Percentiles rank a stretch among this genome's conserved stretches.
phyloP scores from a whole-genome alignment of 1,140 invertebrate genomes.

The Chymomyza costata region DNA sequence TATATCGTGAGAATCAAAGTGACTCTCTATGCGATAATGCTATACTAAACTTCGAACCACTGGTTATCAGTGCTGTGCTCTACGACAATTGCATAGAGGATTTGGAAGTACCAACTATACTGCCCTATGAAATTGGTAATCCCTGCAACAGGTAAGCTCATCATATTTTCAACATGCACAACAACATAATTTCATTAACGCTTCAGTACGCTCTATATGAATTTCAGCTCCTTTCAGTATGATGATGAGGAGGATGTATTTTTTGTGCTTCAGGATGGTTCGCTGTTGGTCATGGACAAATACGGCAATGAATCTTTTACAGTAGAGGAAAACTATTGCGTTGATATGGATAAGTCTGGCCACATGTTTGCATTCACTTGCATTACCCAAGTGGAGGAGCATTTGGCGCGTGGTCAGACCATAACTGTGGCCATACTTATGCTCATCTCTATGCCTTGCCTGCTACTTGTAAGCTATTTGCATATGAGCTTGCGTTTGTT shows the following conservation, averaged over 20 bases:
- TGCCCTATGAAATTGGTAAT: slow-evolving; percentile 62
- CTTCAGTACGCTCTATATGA: slow-evolving; percentile 8
- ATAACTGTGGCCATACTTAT: slow-evolving; percentile 60
- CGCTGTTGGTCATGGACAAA: slow-evolving; percentile 57
- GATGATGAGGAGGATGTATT: slow-evolving; percentile 53
- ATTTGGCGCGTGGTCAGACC: slow-evolving; percentile 45
- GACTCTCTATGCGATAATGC: slow-evolving; percentile 56
- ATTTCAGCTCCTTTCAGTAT: slow-evolving; percentile 64
- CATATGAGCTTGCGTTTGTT: slow-evolving; percentile 50
- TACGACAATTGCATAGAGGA: slow-evolving; percentile 73
- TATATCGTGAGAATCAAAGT: slow-evolving; percentile 59
- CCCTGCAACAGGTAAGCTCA: slow-evolving; percentile 64
- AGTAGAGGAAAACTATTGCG: slow-evolving; percentile 58
- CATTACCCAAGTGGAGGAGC: slow-evolving; percentile 61
- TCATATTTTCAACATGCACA: background rate
- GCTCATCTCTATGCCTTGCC: slow-evolving; percentile 65
- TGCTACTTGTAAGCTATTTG: slow-evolving; percentile 59
- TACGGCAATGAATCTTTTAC: slow-evolving; percentile 58
- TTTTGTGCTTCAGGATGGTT: slow-evolving; percentile 64
- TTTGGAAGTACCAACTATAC: slow-evolving; percentile 40
- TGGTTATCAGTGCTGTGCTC: slow-evolving; percentile 53
- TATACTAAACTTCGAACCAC: slow-evolving; percentile 44
- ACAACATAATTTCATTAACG: background rate
- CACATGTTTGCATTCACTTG: slow-evolving; percentile 60
- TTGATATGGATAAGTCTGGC: slow-evolving; percentile 66